Evolutionary conservation across 1,140 invertebrate species (phyloP).

Genomic region (Dendrolimus kikuchii): DNA sequence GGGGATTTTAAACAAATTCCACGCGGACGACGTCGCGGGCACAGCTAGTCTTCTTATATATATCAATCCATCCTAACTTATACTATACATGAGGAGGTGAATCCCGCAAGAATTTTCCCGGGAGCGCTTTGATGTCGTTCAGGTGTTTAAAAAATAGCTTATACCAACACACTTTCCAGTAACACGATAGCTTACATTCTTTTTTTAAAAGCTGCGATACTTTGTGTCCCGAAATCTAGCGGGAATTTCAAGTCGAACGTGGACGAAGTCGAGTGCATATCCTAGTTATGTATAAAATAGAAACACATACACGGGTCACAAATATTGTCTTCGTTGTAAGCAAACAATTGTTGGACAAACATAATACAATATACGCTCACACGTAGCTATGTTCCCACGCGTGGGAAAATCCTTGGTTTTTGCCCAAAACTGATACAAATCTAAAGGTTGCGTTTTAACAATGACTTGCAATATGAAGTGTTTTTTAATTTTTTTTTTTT

Average conservation of each 20-base stretch:
- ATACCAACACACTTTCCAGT: no score
- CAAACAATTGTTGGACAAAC: conserved; percentile 7
- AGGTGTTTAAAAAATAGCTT: background rate
- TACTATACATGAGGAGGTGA: no score
- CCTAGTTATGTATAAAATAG: background rate
- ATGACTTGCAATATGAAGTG: background rate
- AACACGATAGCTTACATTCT: no score
- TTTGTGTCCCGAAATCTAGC: no score
- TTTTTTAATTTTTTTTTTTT: conserved; percentile 4
- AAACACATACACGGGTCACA: background rate
- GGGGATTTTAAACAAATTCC: no score
- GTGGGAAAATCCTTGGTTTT: conserved; percentile 36
- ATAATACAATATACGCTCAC: conserved; percentile 14
- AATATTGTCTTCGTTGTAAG: conserved; percentile 8
- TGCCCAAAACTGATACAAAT: conserved; percentile 34
- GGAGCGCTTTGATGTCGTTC: background rate
- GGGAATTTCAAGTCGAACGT: no score
- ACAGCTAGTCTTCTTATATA: no score
- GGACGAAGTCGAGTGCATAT: no score
- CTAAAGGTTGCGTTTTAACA: conserved; percentile 37
- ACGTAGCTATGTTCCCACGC: conserved; percentile 10
- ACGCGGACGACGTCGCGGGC: no score
- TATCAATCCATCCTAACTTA: no score
- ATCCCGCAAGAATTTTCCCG: no score
- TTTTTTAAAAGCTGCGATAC: no score